These are phyloP conservation scores for Ciconia maguari DNA, from an alignment of 2,113 vertebrate genomes.

Conservation along the genomic window DNA sequence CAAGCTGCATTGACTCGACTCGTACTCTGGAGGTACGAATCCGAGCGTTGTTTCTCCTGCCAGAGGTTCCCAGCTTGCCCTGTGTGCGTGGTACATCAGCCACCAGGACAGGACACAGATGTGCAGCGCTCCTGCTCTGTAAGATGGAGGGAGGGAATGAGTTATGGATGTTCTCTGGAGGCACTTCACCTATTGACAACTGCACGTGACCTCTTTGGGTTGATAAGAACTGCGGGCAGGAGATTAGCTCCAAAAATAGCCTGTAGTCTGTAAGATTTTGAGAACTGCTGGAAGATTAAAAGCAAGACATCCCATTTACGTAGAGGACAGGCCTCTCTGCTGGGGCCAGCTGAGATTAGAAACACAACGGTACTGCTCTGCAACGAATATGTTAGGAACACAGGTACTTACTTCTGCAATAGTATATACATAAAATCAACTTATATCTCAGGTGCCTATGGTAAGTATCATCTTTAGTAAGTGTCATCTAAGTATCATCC, in stretches of 20 bases:
- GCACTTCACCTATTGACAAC: rapidly evolving
- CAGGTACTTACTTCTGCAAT: not conserved
- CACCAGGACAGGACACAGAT: rapidly evolving
- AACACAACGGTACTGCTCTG: not conserved
- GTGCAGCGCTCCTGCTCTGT: not conserved
- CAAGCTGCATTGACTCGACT: not conserved
- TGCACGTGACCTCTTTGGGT: not conserved
- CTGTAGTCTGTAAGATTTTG: rapidly evolving
- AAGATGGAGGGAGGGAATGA: not conserved
- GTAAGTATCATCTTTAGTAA: no score
- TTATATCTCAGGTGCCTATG: no score
- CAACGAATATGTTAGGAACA: not conserved
- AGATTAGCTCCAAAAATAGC: not conserved
- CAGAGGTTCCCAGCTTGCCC: not conserved
- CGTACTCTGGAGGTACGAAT: not conserved
- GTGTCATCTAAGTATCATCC: no score
- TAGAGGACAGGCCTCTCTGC: not conserved
- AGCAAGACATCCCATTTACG: not conserved
- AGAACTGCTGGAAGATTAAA: not conserved
- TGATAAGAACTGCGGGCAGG: not conserved
- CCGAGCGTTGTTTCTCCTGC: not conserved
- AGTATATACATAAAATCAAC: not conserved
- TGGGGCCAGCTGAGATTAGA: not conserved
- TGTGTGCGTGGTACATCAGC: rapidly evolving
- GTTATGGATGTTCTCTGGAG: rapidly evolving